A percentile compares a stretch with the other conserved stretches of the same genome.
These are phyloP conservation scores for Sula dactylatra DNA, from an alignment of 2,113 vertebrate genomes.

Conservation along the genomic window DNA sequence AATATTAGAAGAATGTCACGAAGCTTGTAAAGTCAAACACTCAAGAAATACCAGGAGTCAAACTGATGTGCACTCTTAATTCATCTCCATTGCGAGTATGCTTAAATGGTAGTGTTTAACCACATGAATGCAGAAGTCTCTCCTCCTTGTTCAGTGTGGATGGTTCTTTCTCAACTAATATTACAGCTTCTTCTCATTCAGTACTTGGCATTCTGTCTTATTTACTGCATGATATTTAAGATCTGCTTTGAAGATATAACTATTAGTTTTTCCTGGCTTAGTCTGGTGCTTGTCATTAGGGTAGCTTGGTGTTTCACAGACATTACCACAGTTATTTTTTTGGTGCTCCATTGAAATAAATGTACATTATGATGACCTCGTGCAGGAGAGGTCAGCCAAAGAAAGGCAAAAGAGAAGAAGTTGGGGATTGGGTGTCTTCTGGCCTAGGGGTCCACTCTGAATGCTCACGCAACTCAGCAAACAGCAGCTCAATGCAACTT, in stretches of 20 bases:
- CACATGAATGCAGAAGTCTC: neutral
- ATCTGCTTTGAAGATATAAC: neutral
- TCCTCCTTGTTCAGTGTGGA: neutral
- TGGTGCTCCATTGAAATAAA: neutral
- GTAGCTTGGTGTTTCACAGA: neutral
- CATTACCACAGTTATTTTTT: neutral
- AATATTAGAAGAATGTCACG: conserved; percentile 25
- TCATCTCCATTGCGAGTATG: neutral
- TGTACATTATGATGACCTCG: neutral
- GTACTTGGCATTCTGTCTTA: neutral
- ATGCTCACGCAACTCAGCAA: neutral
- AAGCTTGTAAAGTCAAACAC: conserved; percentile 6
- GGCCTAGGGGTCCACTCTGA: neutral
- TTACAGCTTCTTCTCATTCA: neutral
- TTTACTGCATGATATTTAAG: neutral
- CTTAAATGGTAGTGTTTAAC: neutral
- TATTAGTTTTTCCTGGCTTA: neutral
- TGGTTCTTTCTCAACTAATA: neutral
- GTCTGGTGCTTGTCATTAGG: neutral
- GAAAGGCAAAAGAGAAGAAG: neutral
- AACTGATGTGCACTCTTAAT: neutral
- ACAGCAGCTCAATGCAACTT: neutral
- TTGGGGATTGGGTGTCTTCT: neutral
- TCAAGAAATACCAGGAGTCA: neutral
- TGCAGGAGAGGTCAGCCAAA: neutral